Evolutionary conservation across 2,797 vertebrate genomes (phyloP).

Genomic region (Rhinoraja longicauda): DNA sequence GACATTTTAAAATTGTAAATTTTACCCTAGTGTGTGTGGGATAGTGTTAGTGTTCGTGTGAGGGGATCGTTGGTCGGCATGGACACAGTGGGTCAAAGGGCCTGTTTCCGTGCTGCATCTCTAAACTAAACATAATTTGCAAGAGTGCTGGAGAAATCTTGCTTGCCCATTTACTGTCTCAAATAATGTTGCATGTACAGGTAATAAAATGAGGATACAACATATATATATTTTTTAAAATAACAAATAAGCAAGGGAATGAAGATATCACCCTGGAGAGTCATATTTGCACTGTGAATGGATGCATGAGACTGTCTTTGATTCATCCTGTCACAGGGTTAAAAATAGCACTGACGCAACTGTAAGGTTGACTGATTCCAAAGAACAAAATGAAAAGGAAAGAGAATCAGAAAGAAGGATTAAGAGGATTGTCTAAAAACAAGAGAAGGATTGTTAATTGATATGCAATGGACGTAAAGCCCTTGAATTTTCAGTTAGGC

Average conservation of each 20-base stretch:
- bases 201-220: background rate
- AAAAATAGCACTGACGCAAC: background rate
- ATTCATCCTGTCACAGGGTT: background rate
- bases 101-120: too few relatives aligned
- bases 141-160: background rate
- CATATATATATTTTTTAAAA: background rate
- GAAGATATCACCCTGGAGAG: background rate
- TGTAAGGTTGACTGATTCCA: constrained; percentile 2
- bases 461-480: background rate
- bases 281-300: background rate
- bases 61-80: too few relatives aligned
- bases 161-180: background rate
- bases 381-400: background rate
- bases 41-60: too few relatives aligned
- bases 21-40: too few relatives aligned
- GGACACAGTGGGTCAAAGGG: too few relatives aligned
- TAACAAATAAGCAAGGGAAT: background rate
- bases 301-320: background rate
- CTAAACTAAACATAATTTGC: background rate
- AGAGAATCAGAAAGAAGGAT: background rate
- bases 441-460: constrained; percentile 1
- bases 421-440: background rate
- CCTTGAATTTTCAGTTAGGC: background rate
- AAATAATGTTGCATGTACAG: background rate
- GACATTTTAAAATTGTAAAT: too few relatives aligned